Conservation (phyloP, 2,888 invertebrate genomes). For the Melipona beecheii region DNA sequence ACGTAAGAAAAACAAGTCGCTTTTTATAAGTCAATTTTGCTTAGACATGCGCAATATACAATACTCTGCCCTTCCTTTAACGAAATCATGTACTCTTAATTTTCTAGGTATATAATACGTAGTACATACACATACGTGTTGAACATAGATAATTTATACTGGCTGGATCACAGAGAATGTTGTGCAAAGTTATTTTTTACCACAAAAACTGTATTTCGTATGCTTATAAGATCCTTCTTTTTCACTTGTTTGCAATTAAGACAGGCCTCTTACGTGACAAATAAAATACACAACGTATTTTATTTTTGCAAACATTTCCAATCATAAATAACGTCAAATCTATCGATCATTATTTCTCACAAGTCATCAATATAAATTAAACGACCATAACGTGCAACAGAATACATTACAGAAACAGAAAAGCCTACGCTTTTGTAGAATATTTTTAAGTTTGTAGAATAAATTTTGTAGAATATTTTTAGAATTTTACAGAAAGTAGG, state of each 20-base stretch:
- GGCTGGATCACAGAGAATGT: not conserved
- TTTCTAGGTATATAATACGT: not conserved
- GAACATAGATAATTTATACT: not conserved
- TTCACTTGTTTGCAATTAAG: not conserved
- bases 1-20: conserved; percentile 16
- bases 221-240: not conserved
- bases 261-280: not conserved
- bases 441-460: too few species aligned
- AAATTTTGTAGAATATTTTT: not conserved
- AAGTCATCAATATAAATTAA: not conserved
- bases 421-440: not conserved
- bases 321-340: not conserved
- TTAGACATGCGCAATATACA: conserved; percentile 36
- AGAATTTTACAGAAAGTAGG: not conserved
- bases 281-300: not conserved
- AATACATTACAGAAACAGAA: not conserved
- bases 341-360: not conserved
- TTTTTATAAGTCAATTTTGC: conserved; percentile 46
- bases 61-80: conserved; percentile 26
- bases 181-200: conserved; percentile 1
- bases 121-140: not conserved
- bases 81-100: conserved; percentile 28
- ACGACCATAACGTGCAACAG: not conserved
- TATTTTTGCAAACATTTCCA: not conserved
- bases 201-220: not conserved